These are phyloP conservation scores for Epizoanthus rinbou DNA, from an alignment of 92 coral and sea anemone species.

Conservation along the genomic window DNA sequence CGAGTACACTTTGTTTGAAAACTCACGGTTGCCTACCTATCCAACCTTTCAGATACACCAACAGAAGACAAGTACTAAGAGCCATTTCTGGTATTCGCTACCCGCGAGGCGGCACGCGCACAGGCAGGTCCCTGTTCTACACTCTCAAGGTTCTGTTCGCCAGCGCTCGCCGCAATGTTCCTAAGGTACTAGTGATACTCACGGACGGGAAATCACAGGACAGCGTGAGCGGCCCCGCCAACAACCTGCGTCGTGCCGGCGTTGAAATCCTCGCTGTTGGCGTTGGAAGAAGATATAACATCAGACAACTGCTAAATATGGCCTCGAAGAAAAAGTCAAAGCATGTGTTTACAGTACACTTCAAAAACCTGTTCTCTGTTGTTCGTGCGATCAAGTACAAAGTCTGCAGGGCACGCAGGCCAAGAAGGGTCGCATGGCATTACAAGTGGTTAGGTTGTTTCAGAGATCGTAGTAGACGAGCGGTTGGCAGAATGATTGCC, in stretches of 20 bases:
- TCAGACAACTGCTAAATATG: conserved; percentile 36
- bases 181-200: conserved; percentile 49
- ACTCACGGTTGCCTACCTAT: too few species aligned
- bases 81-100: conserved; percentile 80
- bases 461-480: conserved; percentile 60
- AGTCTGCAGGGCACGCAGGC: conserved; percentile 46
- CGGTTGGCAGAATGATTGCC: conserved; percentile 50
- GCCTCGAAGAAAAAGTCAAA: conserved; percentile 34
- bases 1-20: too few species aligned
- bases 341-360: conserved; percentile 49
- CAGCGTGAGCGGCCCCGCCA: conserved; percentile 47
- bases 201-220: conserved; percentile 49
- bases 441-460: conserved; percentile 81
- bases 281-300: conserved; percentile 34
- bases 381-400: conserved; percentile 58
- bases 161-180: conserved; percentile 48
- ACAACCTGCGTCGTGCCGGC: conserved; percentile 48
- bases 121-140: conserved; percentile 71
- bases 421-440: conserved; percentile 4
- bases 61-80: conserved; percentile 51
- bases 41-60: conserved; percentile 35
- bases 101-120: conserved; percentile 79
- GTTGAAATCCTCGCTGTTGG: conserved; percentile 43
- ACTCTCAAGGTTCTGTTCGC: conserved; percentile 61
- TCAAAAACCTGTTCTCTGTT: conserved; percentile 51